Evolutionary conservation across 2,888 invertebrate species (phyloP), one percentile per base, ranked within the genome.

Genomic region (Brenthis daphne): DNA sequence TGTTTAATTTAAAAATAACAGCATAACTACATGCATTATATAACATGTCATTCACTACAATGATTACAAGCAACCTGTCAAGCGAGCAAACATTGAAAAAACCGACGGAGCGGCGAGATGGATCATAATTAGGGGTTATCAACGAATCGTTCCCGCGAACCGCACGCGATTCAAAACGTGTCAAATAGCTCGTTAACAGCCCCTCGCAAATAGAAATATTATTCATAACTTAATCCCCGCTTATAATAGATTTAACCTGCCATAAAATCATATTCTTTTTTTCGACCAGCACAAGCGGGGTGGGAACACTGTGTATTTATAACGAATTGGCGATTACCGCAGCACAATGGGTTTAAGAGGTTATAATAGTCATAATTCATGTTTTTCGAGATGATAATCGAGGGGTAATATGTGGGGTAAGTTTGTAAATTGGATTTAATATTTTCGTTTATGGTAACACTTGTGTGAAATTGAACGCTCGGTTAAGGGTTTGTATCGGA

Each of bases 211-310:
- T 87, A 91, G 84, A 89, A 90, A 92, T 89, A 90, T 88, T 86
- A 89, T 85, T 87, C 89, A 90, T 89, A 90, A 90, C 90, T 84
- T 92, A 91, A 92, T 92, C 92, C 91, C 87, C 85, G 80, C 82
- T 85, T 82, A 90, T 88, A 91, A 91, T 90, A 88, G 88, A 90
- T 88, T 90, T 90, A 92, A 92, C 92, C 88, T 91, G 90, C 87
- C 90, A 90, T 91, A 87, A 92, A 92, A 91, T 91, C 89, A 90
- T 90, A 90, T 88, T 86, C 85, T 79, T 87, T 87, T 86, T 87
- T 86, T 85, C 82, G 79, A 76, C 74, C 79, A 73, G 82, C 86
- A 87, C 88, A 89, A 80, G 82, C 86, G 85, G 90, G 90, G 90
- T 87, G 78, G 75, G 80, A 76, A 77, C 84, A 82, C 82, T 82